A percentile compares a stretch with the other conserved stretches of the same genome.
Evolutionary conservation across 2,888 invertebrate species (phyloP).

Genomic region (Drosophila borborema): DNA sequence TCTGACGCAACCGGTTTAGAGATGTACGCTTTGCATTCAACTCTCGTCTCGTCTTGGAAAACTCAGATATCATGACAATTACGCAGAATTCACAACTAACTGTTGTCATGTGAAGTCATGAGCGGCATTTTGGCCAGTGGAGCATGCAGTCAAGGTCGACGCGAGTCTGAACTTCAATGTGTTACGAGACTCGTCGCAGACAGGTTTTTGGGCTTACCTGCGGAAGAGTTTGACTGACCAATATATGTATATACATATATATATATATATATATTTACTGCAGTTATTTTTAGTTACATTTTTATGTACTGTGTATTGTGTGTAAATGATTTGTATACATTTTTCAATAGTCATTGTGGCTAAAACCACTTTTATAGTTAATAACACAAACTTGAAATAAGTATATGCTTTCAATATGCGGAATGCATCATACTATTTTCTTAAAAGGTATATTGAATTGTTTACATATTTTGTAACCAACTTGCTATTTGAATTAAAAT

Average conservation of each 20-base stretch:
- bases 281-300: not conserved
- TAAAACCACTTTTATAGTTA: conserved; percentile 2
- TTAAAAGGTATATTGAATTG: not conserved
- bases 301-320: not conserved
- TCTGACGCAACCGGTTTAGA: conserved; percentile 41
- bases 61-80: conserved; percentile 45
- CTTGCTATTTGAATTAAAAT: not conserved
- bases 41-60: conserved; percentile 38
- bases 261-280: conserved; percentile 9
- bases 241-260: conserved; percentile 16
- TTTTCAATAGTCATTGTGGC: not conserved
- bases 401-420: conserved; percentile 4
- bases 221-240: conserved; percentile 17
- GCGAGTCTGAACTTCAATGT: conserved; percentile 22
- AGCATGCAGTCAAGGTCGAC: conserved; percentile 54
- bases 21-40: conserved; percentile 25
- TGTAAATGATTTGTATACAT: conserved; percentile 5
- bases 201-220: conserved; percentile 52
- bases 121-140: conserved; percentile 48
- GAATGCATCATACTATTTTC: not conserved
- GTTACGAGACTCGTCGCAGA: conserved; percentile 27
- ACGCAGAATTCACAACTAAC: conserved; percentile 58
- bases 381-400: conserved; percentile 18
- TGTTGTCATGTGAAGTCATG: conserved; percentile 12
- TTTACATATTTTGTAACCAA: not conserved